phyloP scores from a whole-genome alignment of 1,140 invertebrate genomes.

The Cotesia vestalis region DNA sequence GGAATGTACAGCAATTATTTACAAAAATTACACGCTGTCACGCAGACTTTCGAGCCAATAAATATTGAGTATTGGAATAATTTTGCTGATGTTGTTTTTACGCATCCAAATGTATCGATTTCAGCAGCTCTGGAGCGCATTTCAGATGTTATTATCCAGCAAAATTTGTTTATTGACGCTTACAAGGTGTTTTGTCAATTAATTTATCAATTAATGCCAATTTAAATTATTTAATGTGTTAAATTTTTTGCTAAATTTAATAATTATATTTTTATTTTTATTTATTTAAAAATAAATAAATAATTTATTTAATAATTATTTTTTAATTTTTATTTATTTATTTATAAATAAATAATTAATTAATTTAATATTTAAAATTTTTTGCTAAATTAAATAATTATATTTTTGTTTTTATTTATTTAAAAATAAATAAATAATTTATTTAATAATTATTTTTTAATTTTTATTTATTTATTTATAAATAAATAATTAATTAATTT shows the following conservation, averaged over 20 bases:
- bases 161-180: constrained; percentile 71
- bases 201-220: not conserved
- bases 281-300: not conserved
- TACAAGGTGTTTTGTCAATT: constrained; percentile 67
- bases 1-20: constrained; percentile 71
- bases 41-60: constrained; percentile 50
- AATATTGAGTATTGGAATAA: constrained; percentile 68
- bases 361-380: constrained; percentile 2
- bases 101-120: constrained; percentile 67
- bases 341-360: no score
- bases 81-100: constrained; percentile 71
- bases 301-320: no score
- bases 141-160: constrained; percentile 66
- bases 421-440: not conserved
- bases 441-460: no score
- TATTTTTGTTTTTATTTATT: constrained; percentile 1
- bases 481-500: no score
- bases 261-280: not conserved
- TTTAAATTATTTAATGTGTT: not conserved
- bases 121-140: constrained; percentile 64
- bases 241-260: not conserved
- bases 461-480: no score
- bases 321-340: no score
- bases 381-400: not conserved
- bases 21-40: constrained; percentile 61